A percentile compares a stretch with the other conserved stretches of the same genome.
Evolutionary conservation across 53 echinoderm and acorn worm species (phyloP).

Genomic region (Antedon mediterranea): DNA sequence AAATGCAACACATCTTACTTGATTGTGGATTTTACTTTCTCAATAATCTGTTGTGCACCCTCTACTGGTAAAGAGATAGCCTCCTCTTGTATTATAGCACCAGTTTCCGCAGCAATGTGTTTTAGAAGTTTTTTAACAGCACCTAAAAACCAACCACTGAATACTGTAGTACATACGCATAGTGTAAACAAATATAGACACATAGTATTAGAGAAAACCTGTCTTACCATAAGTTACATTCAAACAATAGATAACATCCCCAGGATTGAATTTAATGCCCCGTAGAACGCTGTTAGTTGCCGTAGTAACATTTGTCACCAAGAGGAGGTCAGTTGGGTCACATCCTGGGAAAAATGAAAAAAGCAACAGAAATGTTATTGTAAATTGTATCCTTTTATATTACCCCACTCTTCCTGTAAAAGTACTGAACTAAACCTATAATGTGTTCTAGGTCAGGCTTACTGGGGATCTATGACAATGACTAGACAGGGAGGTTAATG

Average conservation of each 20-base stretch:
- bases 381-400: not conserved
- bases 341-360: conserved; percentile 27
- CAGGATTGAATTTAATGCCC: conserved; percentile 49
- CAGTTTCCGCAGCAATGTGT: conserved; percentile 27
- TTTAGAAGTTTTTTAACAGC: conserved; percentile 56
- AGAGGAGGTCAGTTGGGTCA: conserved; percentile 35
- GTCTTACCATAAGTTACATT: conserved; percentile 58
- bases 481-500: too few relatives aligned
- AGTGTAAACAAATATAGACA: too few relatives aligned
- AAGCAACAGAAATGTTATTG: not conserved
- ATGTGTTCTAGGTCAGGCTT: too few relatives aligned
- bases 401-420: not conserved
- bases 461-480: too few relatives aligned
- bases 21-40: not conserved
- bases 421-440: not conserved
- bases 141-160: conserved; percentile 20
- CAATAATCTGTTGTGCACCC: conserved; percentile 42
- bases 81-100: conserved; percentile 44
- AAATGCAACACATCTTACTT: not conserved
- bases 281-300: conserved; percentile 47
- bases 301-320: conserved; percentile 51
- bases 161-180: too few relatives aligned
- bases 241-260: conserved; percentile 45
- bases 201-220: too few relatives aligned
- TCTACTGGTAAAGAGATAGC: conserved; percentile 30